Conservation (phyloP, 2,888 invertebrate species). For the Galerucella calmariensis region DNA sequence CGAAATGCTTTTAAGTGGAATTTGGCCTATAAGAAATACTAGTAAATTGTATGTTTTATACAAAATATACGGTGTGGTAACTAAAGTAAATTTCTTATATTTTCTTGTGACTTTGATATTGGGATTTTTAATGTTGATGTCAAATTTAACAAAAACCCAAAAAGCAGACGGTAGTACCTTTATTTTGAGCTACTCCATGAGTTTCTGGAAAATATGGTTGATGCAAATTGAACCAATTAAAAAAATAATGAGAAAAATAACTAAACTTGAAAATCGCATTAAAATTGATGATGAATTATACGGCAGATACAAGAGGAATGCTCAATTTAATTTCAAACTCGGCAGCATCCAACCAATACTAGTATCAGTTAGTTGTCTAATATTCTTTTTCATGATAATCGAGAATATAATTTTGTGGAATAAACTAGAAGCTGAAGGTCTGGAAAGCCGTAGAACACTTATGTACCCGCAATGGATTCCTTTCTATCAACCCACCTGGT, state of each 20-base stretch:
- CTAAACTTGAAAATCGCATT: not conserved
- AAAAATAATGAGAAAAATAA: not conserved
- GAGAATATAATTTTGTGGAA: not conserved
- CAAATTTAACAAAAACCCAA: constrained; percentile 1
- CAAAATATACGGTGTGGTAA: not conserved
- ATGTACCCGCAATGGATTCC: not conserved
- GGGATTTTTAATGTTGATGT: not conserved
- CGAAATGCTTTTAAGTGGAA: not conserved
- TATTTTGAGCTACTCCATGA: not conserved
- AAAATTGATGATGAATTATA: not conserved
- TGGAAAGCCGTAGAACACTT: not conserved
- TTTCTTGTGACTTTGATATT: not conserved
- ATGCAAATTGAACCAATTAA: not conserved
- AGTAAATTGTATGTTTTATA: not conserved
- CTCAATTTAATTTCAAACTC: constrained; percentile 2
- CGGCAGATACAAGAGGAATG: not conserved
- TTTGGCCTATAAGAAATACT: not conserved
- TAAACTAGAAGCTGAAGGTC: not conserved
- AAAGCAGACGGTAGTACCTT: not conserved
- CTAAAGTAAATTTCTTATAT: not conserved
- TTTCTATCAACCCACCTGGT: not conserved
- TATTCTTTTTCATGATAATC: not conserved
- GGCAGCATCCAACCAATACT: not conserved
- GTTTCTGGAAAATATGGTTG: not conserved
- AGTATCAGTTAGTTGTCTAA: not conserved